Conservation (phyloP, 1,140 invertebrate genomes). For the Periplaneta americana region DNA sequence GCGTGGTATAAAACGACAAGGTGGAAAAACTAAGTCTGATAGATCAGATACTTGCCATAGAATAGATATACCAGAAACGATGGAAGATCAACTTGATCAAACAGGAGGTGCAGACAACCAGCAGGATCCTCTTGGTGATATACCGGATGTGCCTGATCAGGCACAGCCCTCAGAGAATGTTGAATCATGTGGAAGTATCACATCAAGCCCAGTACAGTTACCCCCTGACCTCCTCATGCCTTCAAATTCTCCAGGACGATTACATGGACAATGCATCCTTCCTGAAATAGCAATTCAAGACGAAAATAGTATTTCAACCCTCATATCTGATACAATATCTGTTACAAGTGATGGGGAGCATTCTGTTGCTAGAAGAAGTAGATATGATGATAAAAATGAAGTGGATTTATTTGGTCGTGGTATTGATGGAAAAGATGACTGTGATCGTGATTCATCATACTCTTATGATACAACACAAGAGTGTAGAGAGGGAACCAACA, state of each 20-base stretch:
- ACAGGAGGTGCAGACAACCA: not conserved
- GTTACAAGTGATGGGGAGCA: constrained; percentile 4
- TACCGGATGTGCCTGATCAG: not conserved
- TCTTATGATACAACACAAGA: not conserved
- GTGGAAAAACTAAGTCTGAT: not conserved
- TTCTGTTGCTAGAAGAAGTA: not conserved
- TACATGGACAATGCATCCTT: not conserved
- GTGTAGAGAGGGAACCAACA: not conserved
- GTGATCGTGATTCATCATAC: not conserved
- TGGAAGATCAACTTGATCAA: not conserved
- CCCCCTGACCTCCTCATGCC: not conserved
- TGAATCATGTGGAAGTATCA: not conserved
- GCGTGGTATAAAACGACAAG: not conserved
- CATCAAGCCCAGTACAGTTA: not conserved
- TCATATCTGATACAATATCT: not conserved
- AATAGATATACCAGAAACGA: not conserved
- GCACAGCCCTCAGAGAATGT: not conserved
- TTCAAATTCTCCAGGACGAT: not conserved
- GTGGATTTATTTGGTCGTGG: not conserved
- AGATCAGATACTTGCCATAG: not conserved
- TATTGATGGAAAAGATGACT: not conserved
- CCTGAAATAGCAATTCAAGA: not conserved
- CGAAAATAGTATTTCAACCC: constrained; percentile 3
- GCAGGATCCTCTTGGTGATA: not conserved
- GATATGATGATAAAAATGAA: not conserved